Conservation (phyloP, 2,797 vertebrate species). For the Decapterus maruadsi region DNA sequence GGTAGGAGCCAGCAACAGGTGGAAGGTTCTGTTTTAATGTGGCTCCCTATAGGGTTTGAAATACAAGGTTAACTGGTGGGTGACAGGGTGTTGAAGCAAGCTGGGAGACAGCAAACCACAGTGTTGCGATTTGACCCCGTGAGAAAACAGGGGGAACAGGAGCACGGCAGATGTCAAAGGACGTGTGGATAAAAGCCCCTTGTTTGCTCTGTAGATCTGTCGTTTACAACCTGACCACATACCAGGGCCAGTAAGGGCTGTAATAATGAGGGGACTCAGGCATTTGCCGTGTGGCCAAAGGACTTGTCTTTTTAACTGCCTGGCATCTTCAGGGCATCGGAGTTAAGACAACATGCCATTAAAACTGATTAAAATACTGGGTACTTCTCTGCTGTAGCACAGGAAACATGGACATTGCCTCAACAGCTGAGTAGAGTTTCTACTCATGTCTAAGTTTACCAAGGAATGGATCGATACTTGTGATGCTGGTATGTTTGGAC, state of each 20-base stretch:
- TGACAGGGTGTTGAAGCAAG: constrained; percentile 74
- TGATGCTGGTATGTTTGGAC: not conserved
- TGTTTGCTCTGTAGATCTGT: constrained; percentile 71
- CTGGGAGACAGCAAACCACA: constrained; percentile 43
- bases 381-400: not conserved
- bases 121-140: constrained; percentile 74
- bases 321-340: not conserved
- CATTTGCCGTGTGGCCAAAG: not conserved
- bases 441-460: not conserved
- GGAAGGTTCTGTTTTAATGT: constrained; percentile 46
- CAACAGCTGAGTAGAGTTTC: not conserved
- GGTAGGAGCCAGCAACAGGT: constrained; percentile 47
- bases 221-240: constrained; percentile 73
- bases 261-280: constrained; percentile 14
- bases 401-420: not conserved
- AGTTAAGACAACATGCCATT: constrained; percentile 13
- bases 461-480: not conserved
- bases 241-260: constrained; percentile 29
- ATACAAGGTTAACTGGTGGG: constrained; percentile 70
- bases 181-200: constrained; percentile 67
- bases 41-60: constrained; percentile 63
- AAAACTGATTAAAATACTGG: not conserved
- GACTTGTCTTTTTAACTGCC: constrained; percentile 10
- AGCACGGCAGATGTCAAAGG: constrained; percentile 72
- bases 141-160: constrained; percentile 68